phyloP scores from a whole-genome alignment of 2,113 vertebrate genomes.

The Thamnophis sirtalis region DNA sequence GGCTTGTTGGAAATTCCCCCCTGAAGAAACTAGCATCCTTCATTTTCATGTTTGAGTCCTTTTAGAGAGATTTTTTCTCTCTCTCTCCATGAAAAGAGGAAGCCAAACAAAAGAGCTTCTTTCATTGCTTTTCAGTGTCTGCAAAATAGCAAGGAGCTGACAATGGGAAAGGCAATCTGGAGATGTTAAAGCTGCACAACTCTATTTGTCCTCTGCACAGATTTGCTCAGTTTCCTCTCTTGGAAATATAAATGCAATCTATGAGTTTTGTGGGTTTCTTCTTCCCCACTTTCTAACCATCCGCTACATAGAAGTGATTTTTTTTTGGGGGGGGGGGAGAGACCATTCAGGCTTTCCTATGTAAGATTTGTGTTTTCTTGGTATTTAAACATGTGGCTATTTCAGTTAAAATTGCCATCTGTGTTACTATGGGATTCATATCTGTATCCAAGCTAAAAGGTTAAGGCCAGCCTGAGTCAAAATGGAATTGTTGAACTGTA shows the following conservation, averaged over 20 bases:
- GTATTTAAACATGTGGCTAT: background rate
- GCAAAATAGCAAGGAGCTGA: conserved; percentile 89
- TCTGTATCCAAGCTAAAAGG: conserved; percentile 59
- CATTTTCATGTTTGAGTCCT: conserved; percentile 80
- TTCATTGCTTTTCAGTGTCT: conserved; percentile 84
- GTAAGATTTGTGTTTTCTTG: background rate
- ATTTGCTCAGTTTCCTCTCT: background rate
- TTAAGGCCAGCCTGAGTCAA: conserved; percentile 71
- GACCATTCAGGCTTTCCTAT: background rate
- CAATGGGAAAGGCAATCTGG: conserved; percentile 79
- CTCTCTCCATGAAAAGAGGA: conserved; percentile 71
- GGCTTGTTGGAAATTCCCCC: conserved; percentile 72
- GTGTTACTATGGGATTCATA: conserved; percentile 67
- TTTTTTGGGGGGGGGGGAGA: background rate
- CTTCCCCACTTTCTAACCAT: background rate
- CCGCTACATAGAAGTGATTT: background rate
- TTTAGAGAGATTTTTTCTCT: conserved; percentile 63
- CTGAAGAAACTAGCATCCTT: conserved; percentile 74
- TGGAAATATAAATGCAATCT: background rate
- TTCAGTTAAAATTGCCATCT: conserved; percentile 49
- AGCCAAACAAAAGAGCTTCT: conserved; percentile 88
- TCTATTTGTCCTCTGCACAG: background rate
- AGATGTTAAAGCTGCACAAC: conserved; percentile 80
- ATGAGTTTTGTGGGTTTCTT: background rate
- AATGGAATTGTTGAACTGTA: conserved; percentile 52